Evolutionary conservation across 2,797 vertebrate genomes (phyloP), one percentile per base, ranked within the genome.

Genomic region (Lepus townsendii): DNA sequence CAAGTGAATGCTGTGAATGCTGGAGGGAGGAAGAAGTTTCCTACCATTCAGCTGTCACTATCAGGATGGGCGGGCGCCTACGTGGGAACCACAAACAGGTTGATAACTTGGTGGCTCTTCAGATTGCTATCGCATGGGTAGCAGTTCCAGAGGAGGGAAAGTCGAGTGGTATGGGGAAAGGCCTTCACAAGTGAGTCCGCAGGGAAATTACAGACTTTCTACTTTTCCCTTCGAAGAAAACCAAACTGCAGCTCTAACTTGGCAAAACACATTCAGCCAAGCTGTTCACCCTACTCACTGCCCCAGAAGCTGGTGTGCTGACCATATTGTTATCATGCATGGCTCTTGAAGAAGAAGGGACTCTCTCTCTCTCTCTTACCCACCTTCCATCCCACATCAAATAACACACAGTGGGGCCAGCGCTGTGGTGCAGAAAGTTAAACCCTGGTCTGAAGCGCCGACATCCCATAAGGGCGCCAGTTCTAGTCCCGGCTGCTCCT

Each of bases 81-180:
- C 2, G 5, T 54, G 47, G 35, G 6, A n/a, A 94, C 9, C 3
- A 32, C 27, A 60, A 30, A 26, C 47, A 60, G 30, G 30, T 68
- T 73, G 66, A 77, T 89, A 83, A 80, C 90, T 90, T 60, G 68
- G 24, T 13, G 30, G 79, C 24, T 86, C 50, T 91, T 90, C 52
- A 57, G 85, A 68, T 12, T 60, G 35, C 66, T 65, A 20, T 38
- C 62, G 4, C 73, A 19, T 86, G 35, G 73, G 26, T 52, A 86
- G 35, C 17, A 91, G 14, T 68, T 80, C 30, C 66, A 90, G 73
- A 50, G 24, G 16, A 76, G 47, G 24, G 16, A 76, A 62, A 69
- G 19, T 69, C 7, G 11, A 68, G 38, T 17, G 52, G n/a, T 47
- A 14, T 3, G 60, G 38, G 26, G 26, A 75, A 76, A 75, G 20